A percentile compares a stretch with the other conserved stretches of the same genome.
Evolutionary conservation across 2,113 vertebrate species (phyloP).

Genomic region (Myrmecobius fasciatus): DNA sequence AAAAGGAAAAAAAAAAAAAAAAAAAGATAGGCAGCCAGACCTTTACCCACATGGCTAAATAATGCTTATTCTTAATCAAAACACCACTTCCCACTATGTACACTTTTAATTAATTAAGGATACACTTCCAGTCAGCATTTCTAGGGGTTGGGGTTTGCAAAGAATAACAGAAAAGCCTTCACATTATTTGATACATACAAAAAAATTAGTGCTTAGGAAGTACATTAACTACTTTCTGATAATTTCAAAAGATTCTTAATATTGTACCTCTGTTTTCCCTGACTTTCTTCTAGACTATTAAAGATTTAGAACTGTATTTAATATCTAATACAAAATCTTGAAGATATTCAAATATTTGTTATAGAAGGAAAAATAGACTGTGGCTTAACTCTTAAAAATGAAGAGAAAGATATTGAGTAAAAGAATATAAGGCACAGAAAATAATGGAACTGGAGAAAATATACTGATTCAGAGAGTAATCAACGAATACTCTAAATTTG

Average conservation of each 20-base stretch:
- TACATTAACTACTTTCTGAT: not conserved
- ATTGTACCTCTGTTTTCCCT: not conserved
- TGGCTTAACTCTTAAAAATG: not conserved
- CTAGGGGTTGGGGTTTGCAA: not conserved
- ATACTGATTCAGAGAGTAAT: not conserved
- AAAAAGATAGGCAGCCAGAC: too few relatives aligned
- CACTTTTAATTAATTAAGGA: not conserved
- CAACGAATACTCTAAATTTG: not conserved
- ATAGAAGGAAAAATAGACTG: not conserved
- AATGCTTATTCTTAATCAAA: not conserved
- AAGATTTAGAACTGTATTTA: too few relatives aligned
- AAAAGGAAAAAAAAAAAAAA: too few relatives aligned
- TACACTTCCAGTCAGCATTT: not conserved
- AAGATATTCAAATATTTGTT: not conserved
- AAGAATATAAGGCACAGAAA: not conserved
- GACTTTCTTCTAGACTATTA: not conserved
- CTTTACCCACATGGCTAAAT: not conserved
- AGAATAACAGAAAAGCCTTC: not conserved
- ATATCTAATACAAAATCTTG: too few relatives aligned
- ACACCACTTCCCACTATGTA: not conserved
- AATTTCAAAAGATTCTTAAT: not conserved
- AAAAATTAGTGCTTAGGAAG: not conserved
- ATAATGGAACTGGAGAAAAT: not conserved
- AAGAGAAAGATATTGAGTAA: not conserved
- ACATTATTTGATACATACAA: not conserved